phyloP scores from a whole-genome alignment of 2,113 vertebrate species.

The Choloepus hoffmanni region DNA sequence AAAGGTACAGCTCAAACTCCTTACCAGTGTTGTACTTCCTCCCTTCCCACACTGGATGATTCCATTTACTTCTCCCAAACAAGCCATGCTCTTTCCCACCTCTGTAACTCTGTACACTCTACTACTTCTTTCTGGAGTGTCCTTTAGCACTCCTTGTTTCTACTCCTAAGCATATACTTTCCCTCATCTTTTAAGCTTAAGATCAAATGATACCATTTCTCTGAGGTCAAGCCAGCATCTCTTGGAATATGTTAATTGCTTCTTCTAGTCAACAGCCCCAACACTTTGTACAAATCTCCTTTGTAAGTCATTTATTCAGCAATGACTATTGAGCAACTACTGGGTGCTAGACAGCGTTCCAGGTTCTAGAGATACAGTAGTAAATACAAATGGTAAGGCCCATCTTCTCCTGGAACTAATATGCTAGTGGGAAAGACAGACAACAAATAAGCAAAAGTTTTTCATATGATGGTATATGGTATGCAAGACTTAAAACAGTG shows the following conservation, averaged over 20 bases:
- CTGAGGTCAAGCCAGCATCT: neutral
- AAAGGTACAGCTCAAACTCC: neutral
- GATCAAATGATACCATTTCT: neutral
- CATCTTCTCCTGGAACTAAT: neutral
- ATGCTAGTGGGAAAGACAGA: neutral
- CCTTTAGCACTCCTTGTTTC: neutral
- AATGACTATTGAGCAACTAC: neutral
- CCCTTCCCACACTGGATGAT: neutral
- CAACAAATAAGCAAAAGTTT: neutral
- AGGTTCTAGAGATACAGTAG: neutral
- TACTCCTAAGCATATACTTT: neutral
- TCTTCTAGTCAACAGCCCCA: neutral
- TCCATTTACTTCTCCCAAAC: neutral
- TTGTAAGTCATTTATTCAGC: neutral
- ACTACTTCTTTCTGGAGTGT: neutral
- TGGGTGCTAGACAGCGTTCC: neutral
- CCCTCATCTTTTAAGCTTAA: neutral
- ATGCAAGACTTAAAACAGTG: neutral
- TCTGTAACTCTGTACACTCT: neutral
- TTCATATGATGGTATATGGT: neutral
- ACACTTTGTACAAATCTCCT: neutral
- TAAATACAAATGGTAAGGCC: neutral
- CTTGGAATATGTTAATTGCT: neutral
- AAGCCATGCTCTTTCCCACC: neutral
- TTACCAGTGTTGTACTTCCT: neutral